Base-by-base conservation (phyloP, 2,113 vertebrate species). In the Micronycteris hirsuta region DNA sequence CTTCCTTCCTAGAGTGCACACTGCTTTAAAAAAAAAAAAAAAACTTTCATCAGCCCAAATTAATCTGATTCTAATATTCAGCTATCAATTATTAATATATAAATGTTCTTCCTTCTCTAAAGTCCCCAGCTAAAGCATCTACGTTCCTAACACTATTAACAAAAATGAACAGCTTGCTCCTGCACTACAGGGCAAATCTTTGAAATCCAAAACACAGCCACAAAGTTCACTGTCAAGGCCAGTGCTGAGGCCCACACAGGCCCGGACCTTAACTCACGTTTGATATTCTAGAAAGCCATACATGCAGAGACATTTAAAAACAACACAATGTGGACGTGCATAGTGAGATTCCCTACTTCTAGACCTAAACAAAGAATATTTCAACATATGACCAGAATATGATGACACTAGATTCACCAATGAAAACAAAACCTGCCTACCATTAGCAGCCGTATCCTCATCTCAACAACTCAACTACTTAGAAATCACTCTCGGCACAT, bases 361-460 rank as follows among this genome's bases (percentile, higher is more conserved):
- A 98, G 97, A 98, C 97, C 98, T 94, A 98, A 98, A 98, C 98
- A 98, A 98, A 98, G 98, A 98, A 97, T 98, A 98, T 98, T 98
- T 98, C 97, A 97, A 97, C 98, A 98, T 98, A 97, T 97, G 98
- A 98, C 98, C 98, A 97, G 98, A 98, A 98, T 98, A 98, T 97
- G 98, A 98, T 98, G 98, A 98, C 98, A 98, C 98, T 94, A 91
- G 97, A 98, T 98, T 98, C 97, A 97, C 98, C 98, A 98, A 98
- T 97, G 97, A 98, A 98, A 98, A 98, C 97, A 98, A 98, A 98
- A 98, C 97, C 98, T 98, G 87, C 92, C 98, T 92, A 61, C 98
- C 97, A 97, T 98, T 90, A 97, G 97, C 97, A 92, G 98, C 89
- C 97, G 73, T 97, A 90, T 92, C 98, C 97, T 97, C 97, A 78